phyloP scores from a whole-genome alignment of 2,113 vertebrate species.

The Taxidea taxus region DNA sequence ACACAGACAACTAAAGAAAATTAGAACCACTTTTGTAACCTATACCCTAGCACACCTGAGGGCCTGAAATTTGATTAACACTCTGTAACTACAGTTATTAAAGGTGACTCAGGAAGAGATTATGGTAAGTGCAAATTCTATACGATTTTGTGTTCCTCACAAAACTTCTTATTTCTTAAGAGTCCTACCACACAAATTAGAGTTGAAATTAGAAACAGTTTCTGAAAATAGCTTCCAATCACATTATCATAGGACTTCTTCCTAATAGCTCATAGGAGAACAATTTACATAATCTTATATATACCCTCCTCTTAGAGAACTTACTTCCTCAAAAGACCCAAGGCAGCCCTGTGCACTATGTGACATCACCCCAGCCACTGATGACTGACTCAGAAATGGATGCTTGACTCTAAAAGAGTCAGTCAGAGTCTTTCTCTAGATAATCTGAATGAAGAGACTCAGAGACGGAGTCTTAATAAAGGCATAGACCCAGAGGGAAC shows the following conservation, averaged over 20 bases:
- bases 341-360: not conserved
- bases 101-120: not conserved
- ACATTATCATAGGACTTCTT: not conserved
- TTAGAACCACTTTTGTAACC: not conserved
- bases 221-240: slow-evolving; percentile 14
- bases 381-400: not conserved
- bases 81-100: not conserved
- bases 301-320: not conserved
- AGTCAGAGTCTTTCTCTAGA: not conserved
- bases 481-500: not conserved
- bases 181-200: not conserved
- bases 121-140: not conserved
- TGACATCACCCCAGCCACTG: not conserved
- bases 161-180: not conserved
- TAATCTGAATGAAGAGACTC: not conserved
- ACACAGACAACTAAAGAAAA: not conserved
- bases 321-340: not conserved
- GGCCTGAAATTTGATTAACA: not conserved
- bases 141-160: not conserved
- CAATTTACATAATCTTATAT: not conserved
- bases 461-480: not conserved
- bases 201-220: not conserved
- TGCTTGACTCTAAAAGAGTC: not conserved
- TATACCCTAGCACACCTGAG: not conserved
- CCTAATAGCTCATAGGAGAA: not conserved